Percentiles rank a stretch among this genome's conserved stretches.
Evolutionary conservation across 2,888 invertebrate genomes (phyloP).

Genomic region (Pammene fasciana): DNA sequence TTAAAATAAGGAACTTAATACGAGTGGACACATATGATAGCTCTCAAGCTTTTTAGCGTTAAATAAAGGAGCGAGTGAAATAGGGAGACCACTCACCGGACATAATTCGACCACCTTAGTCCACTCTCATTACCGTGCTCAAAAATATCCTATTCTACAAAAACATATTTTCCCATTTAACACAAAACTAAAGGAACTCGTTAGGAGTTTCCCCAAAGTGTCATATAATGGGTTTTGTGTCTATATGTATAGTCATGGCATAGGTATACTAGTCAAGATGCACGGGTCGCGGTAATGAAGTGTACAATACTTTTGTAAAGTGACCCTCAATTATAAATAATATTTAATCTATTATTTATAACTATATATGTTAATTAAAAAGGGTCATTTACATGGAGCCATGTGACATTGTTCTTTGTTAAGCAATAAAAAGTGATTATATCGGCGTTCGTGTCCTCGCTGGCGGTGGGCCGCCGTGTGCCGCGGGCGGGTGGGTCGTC

Average conservation of each 20-base stretch:
- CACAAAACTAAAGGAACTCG: background rate
- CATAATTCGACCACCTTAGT: background rate
- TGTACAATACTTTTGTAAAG: background rate
- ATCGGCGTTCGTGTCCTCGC: constrained; percentile 14
- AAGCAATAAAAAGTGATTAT: constrained; percentile 17
- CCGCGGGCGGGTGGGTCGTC: background rate
- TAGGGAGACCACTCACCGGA: background rate
- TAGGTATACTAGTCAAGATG: too few species aligned
- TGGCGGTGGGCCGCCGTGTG: constrained; percentile 1
- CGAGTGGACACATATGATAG: background rate
- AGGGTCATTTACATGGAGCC: constrained; percentile 14
- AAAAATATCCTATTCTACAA: background rate
- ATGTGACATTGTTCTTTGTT: constrained; percentile 9
- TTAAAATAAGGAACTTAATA: background rate
- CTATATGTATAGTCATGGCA: too few species aligned
- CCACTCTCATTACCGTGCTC: background rate
- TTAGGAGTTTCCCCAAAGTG: background rate
- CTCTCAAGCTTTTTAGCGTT: background rate
- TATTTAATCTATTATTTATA: background rate
- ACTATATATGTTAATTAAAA: constrained; percentile 5
- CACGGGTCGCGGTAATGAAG: background rate
- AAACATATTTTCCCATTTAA: background rate
- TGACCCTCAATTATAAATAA: background rate
- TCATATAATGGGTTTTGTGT: background rate
- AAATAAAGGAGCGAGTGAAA: background rate